Conservation (phyloP, 2,113 vertebrate genomes). For the Chrysemys picta region DNA sequence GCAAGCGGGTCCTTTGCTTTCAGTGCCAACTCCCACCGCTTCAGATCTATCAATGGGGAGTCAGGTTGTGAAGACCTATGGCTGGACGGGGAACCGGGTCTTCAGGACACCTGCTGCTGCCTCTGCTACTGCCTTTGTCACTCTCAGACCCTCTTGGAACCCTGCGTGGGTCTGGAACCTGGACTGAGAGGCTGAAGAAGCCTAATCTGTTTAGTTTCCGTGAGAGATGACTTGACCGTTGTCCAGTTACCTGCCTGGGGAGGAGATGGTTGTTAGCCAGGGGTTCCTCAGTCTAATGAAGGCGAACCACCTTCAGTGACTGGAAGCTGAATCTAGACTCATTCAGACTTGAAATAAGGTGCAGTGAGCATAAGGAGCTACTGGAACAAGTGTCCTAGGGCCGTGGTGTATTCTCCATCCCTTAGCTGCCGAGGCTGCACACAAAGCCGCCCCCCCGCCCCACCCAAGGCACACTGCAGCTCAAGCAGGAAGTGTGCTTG, state of each 20-base stretch:
- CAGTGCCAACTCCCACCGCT: background rate
- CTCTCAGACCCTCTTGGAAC: background rate
- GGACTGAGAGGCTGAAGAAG: background rate
- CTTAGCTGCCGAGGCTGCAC: rapidly evolving
- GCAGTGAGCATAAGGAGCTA: background rate
- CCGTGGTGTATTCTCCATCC: too few relatives aligned
- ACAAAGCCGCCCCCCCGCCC: rapidly evolving
- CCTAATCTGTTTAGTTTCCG: slow-evolving; percentile 43
- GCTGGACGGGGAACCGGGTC: too few relatives aligned
- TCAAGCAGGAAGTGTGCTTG: background rate
- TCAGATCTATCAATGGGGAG: background rate
- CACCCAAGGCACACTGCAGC: rapidly evolving
- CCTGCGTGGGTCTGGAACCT: background rate
- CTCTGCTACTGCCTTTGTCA: background rate
- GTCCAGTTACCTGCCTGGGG: background rate
- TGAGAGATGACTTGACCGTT: slow-evolving; percentile 28
- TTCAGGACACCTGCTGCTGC: background rate
- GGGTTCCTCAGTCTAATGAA: background rate
- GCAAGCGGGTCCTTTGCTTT: too few relatives aligned
- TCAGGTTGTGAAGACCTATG: too few relatives aligned
- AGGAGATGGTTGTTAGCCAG: slow-evolving; percentile 32
- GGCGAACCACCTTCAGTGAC: background rate
- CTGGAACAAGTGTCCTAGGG: too few relatives aligned
- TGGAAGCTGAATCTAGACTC: background rate
- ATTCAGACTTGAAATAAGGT: background rate